These are phyloP conservation scores for Archips crataeganus DNA, from an alignment of 2,888 invertebrate species.

Conservation along the genomic window DNA sequence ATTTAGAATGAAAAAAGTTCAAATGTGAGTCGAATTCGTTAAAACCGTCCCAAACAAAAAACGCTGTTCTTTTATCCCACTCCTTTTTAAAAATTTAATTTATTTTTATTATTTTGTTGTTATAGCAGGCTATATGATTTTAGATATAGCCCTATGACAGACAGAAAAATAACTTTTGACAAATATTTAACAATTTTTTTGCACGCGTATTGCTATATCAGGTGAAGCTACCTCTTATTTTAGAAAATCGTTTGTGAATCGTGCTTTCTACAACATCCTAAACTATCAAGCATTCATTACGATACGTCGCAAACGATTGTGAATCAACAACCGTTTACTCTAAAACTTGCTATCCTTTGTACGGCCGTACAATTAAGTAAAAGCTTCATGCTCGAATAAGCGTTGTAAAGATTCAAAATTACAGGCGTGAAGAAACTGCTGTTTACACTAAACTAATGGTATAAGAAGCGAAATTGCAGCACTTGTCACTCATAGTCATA, in stretches of 20 bases:
- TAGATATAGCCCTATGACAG: no score
- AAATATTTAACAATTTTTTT: no score
- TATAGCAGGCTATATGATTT: no score
- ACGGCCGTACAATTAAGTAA: slow-evolving; percentile 21
- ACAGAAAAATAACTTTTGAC: no score
- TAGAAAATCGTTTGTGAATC: neutral
- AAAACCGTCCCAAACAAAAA: no score
- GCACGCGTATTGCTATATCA: no score
- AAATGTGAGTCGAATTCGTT: no score
- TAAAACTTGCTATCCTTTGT: slow-evolving; percentile 3
- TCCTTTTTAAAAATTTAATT: no score
- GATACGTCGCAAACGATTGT: neutral
- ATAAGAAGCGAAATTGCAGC: slow-evolving; percentile 34
- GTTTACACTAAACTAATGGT: slow-evolving; percentile 39
- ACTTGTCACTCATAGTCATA: slow-evolving; percentile 36
- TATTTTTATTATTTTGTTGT: no score
- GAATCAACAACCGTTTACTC: neutral
- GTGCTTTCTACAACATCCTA: neutral
- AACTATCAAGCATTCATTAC: slow-evolving; percentile 13
- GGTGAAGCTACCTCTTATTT: neutral
- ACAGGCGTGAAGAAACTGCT: slow-evolving; percentile 33
- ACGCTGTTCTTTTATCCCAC: no score
- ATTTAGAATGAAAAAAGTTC: no score
- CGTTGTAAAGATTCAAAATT: slow-evolving; percentile 40
- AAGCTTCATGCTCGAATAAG: slow-evolving; percentile 38